These are phyloP conservation scores for Sphecodes monilicornis DNA, from an alignment of 2,888 invertebrate genomes.

Conservation along the genomic window DNA sequence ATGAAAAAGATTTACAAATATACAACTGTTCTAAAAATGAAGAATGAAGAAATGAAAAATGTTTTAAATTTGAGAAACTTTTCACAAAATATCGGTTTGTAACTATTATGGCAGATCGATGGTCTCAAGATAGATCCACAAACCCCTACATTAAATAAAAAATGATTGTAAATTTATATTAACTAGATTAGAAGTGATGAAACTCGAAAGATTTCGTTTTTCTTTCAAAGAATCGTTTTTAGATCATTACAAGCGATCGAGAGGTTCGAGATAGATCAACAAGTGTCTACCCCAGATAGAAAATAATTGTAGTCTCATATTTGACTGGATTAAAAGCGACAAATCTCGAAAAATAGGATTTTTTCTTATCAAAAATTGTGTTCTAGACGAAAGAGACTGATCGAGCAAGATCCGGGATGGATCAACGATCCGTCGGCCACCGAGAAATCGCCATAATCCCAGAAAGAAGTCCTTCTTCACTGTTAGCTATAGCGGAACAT, in stretches of 20 bases:
- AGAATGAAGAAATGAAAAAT: too few species aligned
- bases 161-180: too few species aligned
- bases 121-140: too few species aligned
- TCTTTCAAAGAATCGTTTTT: background rate
- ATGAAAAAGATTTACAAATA: too few species aligned
- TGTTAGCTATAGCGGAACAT: background rate
- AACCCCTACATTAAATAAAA: too few species aligned
- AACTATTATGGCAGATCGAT: too few species aligned
- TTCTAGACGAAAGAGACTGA: background rate
- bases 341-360: background rate
- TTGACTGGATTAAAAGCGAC: background rate
- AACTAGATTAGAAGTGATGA: too few species aligned
- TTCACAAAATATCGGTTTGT: too few species aligned
- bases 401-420: background rate
- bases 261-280: background rate
- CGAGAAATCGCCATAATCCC: background rate
- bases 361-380: background rate
- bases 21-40: too few species aligned
- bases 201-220: too few species aligned
- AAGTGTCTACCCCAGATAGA: background rate
- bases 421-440: background rate
- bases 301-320: background rate
- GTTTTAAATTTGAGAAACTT: too few species aligned
- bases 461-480: background rate
- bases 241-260: background rate